Conservation (phyloP, 2,888 invertebrate species). For the Ferrisia virgata region DNA sequence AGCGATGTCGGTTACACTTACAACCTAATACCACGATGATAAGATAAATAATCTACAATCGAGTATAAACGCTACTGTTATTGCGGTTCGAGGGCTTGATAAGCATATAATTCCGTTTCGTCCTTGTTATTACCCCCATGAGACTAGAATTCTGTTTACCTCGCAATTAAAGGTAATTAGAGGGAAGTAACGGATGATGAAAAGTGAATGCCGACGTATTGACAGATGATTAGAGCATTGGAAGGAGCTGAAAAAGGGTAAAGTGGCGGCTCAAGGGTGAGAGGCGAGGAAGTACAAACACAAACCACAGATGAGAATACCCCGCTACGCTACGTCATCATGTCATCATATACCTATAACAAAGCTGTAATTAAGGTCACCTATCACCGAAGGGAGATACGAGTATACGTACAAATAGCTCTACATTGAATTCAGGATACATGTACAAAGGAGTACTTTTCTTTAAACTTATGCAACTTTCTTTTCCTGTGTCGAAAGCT, state of each 20-base stretch:
- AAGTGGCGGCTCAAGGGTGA: not conserved
- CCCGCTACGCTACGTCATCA: no score
- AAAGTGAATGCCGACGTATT: constrained; percentile 9
- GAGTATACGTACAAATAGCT: not conserved
- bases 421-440: not conserved
- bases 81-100: not conserved
- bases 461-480: not conserved
- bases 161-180: constrained; percentile 13
- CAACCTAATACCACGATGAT: not conserved
- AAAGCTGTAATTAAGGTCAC: constrained; percentile 5
- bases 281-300: not conserved
- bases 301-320: not conserved
- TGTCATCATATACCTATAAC: no score
- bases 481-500: not conserved
- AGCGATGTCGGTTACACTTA: no score
- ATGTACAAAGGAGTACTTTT: not conserved
- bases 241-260: not conserved
- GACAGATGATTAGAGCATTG: not conserved
- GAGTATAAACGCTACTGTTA: not conserved
- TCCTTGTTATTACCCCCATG: constrained; percentile 9
- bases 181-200: constrained; percentile 17
- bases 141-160: not conserved
- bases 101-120: not conserved
- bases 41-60: not conserved
- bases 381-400: not conserved